A percentile compares a stretch with the other conserved stretches of the same genome.
These are phyloP conservation scores for Labeo catla DNA, from an alignment of 2,113 vertebrate species.

Conservation along the genomic window DNA sequence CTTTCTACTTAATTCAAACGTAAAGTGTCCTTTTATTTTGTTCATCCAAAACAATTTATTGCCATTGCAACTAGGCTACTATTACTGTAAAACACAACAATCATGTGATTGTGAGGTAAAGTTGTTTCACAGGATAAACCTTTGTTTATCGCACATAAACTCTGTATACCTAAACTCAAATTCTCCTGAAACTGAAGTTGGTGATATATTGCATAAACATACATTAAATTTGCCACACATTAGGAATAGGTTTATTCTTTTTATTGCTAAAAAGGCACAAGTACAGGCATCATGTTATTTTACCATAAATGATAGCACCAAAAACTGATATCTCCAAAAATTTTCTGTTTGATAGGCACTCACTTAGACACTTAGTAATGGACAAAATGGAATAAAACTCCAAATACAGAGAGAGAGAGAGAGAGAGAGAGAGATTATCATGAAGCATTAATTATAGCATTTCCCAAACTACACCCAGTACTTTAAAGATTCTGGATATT, in stretches of 20 bases:
- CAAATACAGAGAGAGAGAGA: constrained; percentile 1
- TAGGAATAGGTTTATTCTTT: constrained; percentile 25
- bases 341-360: constrained; percentile 70
- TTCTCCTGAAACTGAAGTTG: not conserved
- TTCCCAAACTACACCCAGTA: not conserved
- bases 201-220: not conserved
- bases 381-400: constrained; percentile 13
- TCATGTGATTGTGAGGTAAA: not conserved
- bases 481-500: constrained; percentile 14
- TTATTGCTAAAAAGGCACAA: constrained; percentile 81
- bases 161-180: not conserved
- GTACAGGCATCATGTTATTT: constrained; percentile 70
- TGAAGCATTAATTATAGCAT: constrained; percentile 19
- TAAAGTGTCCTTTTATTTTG: not conserved
- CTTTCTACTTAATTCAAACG: not conserved
- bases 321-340: constrained; percentile 68
- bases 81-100: not conserved
- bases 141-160: no score
- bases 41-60: not conserved
- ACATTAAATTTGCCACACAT: not conserved
- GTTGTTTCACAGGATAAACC: not conserved
- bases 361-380: constrained; percentile 50
- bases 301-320: constrained; percentile 82
- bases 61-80: not conserved
- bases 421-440: not conserved